Base-by-base conservation (phyloP, 1,140 invertebrate species). In the Eufriesea mexicana region DNA sequence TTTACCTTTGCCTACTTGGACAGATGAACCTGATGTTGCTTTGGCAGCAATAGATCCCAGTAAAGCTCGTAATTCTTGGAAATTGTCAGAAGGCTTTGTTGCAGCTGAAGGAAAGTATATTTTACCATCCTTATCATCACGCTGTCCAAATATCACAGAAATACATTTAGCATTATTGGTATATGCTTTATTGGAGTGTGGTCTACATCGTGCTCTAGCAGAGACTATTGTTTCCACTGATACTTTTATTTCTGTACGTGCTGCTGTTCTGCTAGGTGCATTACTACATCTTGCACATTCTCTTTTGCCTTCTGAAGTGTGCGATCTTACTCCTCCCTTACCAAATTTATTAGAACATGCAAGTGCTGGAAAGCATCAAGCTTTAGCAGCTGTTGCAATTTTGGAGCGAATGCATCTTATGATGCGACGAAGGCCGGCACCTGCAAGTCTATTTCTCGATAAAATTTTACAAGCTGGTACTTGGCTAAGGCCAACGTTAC, bases 191-290 rank as follows among this genome's bases (percentile, higher is more conserved):
- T 94, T 99, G 59, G 97, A 98, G 93, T 97, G 96, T 81, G 98
- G 98, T 62, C 92, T 99, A 18, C 95, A 99, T 64, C 97, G 97
- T 91, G 98, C 98, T 20, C 95, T 99, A 57, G 97, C 98, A 20
- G 97, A 99, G 95, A 98, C 99, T 8, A 98, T 99, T 87, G 97
- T 98, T 10, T 97, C 96, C 47, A 97, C 97, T 86, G 98, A 98
- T 91, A 97, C 97, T 10, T 97, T 98, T 90, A 96, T 99, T 83
- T 98, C 98, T 59, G 97, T 99, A 59, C 95, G 97, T 78, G 97
- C 98, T 45, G 98, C 98, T 2, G 96, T 99, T 74, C 93, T 99
- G 25, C 94, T 99, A 67, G 97, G 97, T 61, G 97, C 98, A 93
- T 94, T 99, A 54, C 92, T 99, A 75, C 97, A 98, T 93, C 95